Evolutionary conservation across 2,113 vertebrate species (phyloP), one percentile per base, ranked within the genome.

Genomic region (Pteropus alecto): DNA sequence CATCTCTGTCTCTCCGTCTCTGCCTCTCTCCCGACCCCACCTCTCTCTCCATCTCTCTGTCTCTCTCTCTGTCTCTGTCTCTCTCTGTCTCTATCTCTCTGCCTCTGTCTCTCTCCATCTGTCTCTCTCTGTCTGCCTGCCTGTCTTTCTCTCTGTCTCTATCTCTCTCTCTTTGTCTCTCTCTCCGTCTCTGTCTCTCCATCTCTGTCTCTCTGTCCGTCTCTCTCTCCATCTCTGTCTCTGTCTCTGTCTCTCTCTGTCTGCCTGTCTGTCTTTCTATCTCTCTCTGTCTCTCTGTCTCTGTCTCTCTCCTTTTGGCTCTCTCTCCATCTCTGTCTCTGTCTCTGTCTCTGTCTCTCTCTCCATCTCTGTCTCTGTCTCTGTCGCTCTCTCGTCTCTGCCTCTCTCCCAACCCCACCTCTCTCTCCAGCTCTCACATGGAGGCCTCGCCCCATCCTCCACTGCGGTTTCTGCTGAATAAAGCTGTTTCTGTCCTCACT

Each of bases 401-500:
- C 16, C 2, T 14, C 6, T 43, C 74, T 38, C 58, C 35, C 43
- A 3, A 43, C 35, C 51, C 30, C 13, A 1, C 54, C 35, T 60
- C 73, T 35, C 38, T 48, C 77, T 48, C 33, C 65, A n/a, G 48
- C 90, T 48, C 38, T 13, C 46, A 0, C 4, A 48, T 0, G 65
- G 43, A 48, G 74, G 58, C 26, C 18, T 6, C 12, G 3, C 28
- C 28, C 11, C 3, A 22, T 30, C 61, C 74, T 70, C 56, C 13
- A 30, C 74, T 1, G 15, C 8, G 0, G 89, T 54, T 21, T 60
- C 67, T 41, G 61, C 85, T 74, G 87, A 96, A 96, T 97, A 97
- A 98, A 97, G 90, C 95, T 46, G 48, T 43, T 71, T 95, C 97
- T 92, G 93, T 92, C 94, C 87, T 79, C 81, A 54, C 67, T 79